phyloP scores from a whole-genome alignment of 2,888 invertebrate genomes.

The Rhingia rostrata region DNA sequence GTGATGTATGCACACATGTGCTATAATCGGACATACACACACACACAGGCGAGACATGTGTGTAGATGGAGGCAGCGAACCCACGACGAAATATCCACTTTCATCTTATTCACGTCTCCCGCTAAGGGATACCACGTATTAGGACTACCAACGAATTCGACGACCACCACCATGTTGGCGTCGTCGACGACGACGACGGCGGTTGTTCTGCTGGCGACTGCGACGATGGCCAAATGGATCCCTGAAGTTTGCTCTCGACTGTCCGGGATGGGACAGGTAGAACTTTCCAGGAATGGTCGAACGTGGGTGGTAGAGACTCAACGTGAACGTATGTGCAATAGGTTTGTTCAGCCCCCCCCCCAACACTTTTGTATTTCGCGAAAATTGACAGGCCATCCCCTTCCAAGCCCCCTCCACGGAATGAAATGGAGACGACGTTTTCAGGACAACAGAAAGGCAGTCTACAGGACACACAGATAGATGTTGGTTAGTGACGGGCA shows the following conservation, averaged over 20 bases:
- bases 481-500: conserved; percentile 7
- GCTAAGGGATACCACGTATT: conserved; percentile 70
- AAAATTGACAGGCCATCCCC: conserved; percentile 68
- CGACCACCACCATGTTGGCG: conserved; percentile 34
- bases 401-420: conserved; percentile 22
- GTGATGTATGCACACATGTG: conserved; percentile 69
- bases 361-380: conserved; percentile 66
- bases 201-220: conserved; percentile 39
- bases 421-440: conserved; percentile 71
- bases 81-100: conserved; percentile 73
- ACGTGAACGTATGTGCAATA: conserved; percentile 56
- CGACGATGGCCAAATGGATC: conserved; percentile 67
- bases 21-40: conserved; percentile 39
- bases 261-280: conserved; percentile 64
- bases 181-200: conserved; percentile 27
- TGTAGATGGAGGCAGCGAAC: conserved; percentile 61
- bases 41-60: conserved; percentile 10
- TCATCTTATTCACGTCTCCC: conserved; percentile 73
- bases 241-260: conserved; percentile 66
- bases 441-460: conserved; percentile 55
- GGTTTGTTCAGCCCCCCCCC: not conserved
- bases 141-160: conserved; percentile 59
- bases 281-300: conserved; percentile 48
- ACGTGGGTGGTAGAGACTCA: not conserved
- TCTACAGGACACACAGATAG: conserved; percentile 34